Percentiles rank a stretch among this genome's conserved stretches.
phyloP scores from a whole-genome alignment of 2,888 invertebrate species.

The Eupithecia centaureata region DNA sequence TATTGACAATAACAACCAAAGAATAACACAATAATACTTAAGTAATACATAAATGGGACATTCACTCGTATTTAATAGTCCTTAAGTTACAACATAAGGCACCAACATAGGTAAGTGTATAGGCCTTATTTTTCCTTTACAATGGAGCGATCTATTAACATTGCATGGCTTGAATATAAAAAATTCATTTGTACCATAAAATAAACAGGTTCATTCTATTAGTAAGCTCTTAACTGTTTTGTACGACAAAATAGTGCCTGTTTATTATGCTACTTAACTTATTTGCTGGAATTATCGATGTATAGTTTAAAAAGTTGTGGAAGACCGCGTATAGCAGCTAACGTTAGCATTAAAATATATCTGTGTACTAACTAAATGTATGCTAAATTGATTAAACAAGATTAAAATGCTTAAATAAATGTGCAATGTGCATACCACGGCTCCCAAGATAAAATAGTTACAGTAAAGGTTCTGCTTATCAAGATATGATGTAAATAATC shows the following conservation, averaged over 20 bases:
- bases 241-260: conserved; percentile 45
- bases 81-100: conserved; percentile 37
- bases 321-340: conserved; percentile 36
- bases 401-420: conserved; percentile 35
- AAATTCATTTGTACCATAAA: conserved; percentile 40
- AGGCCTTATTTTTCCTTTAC: conserved; percentile 19
- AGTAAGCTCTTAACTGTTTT: conserved; percentile 39
- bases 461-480: conserved; percentile 20
- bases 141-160: conserved; percentile 16
- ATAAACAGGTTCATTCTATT: conserved; percentile 37
- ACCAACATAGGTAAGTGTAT: conserved; percentile 35
- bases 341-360: conserved; percentile 1
- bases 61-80: conserved; percentile 5
- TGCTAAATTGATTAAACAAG: conserved; percentile 16
- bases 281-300: conserved; percentile 29
- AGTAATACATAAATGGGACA: conserved; percentile 12
- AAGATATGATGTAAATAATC: conserved; percentile 18
- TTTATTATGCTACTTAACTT: conserved; percentile 41
- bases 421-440: conserved; percentile 36
- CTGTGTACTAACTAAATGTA: conserved; percentile 5
- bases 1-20: conserved; percentile 30
- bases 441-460: not conserved
- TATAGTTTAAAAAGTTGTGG: conserved; percentile 35
- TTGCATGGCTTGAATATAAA: conserved; percentile 26
- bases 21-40: conserved; percentile 15